Evolutionary conservation across 2,888 invertebrate genomes (phyloP), one percentile per base, ranked within the genome.

Genomic region (Augochlorella aurata): DNA sequence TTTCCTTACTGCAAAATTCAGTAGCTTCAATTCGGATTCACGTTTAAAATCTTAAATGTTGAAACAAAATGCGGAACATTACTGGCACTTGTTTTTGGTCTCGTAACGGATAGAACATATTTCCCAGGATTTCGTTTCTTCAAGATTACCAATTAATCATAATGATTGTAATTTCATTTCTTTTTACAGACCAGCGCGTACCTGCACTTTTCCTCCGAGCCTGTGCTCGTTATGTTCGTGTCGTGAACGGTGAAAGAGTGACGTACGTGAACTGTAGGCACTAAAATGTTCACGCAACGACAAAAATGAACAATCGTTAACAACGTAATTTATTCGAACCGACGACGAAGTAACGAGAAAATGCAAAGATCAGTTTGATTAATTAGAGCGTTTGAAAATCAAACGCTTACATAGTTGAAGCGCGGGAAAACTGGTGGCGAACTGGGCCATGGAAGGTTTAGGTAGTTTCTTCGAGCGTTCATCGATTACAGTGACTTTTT

Each of bases 221-320:
- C 93, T 93, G 93, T 92, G 83, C 92, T 93, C 93, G 93, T 93
- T 93, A 93, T 89, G 88, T 92, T 93, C 93, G 93, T 89, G 84
- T 92, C 92, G 91, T 93, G 90, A 90, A 91, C 83, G 91, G 90
- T 71, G 89, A 91, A 81, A 84, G 83, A 74, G 87, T 90, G 63
- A 92, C 90, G 72, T 92, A 91, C 80, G 90, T 90, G 54, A 89
- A 92, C 77, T 92, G 92, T 83, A 90, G 90, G 86, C 87, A 89
- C 61, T 86, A 84, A 61, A 77, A 65, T 52, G 52, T 58, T 71
- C 63, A 52, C 52, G 38, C 21, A 29, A 38, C 47, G 58, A 49
- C 29, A 47, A 65, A 66, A 61, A 58, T 47, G 66, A 71, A 74
- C 77, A 69, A 81, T 81, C 71, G 63, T 69, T 67, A 68, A 66